Percentiles rank a stretch among this genome's conserved stretches.
phyloP scores from a whole-genome alignment of 2,797 vertebrate genomes.

The Notamacropus eugenii region DNA sequence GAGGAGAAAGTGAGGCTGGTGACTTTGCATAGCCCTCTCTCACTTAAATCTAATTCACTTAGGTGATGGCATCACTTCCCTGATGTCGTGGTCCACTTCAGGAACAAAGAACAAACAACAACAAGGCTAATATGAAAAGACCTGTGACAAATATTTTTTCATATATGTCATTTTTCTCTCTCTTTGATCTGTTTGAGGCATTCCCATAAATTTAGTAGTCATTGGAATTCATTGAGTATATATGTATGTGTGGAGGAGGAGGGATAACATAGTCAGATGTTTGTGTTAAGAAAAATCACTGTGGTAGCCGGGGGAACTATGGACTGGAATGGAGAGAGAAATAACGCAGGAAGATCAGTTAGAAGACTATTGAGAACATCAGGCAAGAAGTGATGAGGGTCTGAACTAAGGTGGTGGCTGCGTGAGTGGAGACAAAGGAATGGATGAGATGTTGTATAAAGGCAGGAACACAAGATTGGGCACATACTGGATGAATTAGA shows the following conservation, averaged over 20 bases:
- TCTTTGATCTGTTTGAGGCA: background rate
- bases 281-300: background rate
- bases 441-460: background rate
- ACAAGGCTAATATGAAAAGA: background rate
- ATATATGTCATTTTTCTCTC: background rate
- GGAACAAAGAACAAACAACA: no score
- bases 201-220: background rate
- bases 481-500: background rate
- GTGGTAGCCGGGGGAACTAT: background rate
- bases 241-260: no score
- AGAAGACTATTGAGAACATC: background rate
- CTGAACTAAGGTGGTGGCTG: background rate
- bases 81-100: no score
- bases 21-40: no score
- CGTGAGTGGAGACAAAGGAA: background rate
- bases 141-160: background rate
- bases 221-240: background rate
- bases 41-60: no score
- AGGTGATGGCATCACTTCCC: no score
- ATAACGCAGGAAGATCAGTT: background rate
- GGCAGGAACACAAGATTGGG: background rate
- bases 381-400: background rate
- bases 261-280: background rate
- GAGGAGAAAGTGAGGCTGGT: no score
- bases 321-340: background rate